Conservation (phyloP, 2,113 vertebrate species). For the Triplophysa dalaica region DNA sequence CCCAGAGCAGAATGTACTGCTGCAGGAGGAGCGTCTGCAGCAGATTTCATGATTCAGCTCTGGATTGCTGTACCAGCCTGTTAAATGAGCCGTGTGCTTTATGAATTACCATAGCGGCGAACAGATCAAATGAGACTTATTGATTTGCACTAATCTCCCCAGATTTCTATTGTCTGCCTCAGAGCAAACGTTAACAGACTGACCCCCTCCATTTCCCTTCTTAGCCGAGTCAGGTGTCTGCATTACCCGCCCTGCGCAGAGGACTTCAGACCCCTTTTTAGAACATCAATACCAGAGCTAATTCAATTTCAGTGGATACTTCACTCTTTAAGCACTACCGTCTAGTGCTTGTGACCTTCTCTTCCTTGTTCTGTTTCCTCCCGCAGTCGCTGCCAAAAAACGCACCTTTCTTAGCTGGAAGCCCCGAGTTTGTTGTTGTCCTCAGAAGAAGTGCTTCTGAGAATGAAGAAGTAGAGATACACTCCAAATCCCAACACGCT, state of each 20-base stretch:
- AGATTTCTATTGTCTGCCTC: constrained; percentile 6
- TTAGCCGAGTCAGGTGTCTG: neutral
- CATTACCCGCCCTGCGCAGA: neutral
- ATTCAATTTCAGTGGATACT: neutral
- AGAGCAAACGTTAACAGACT: neutral
- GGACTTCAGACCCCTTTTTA: neutral
- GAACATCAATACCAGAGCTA: constrained; percentile 4
- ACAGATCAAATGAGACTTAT: constrained; percentile 18
- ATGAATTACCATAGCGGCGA: constrained; percentile 2
- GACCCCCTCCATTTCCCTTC: neutral
- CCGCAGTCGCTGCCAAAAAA: neutral
- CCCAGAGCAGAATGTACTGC: neutral
- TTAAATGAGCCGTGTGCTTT: constrained; percentile 11
- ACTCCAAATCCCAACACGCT: constrained; percentile 29
- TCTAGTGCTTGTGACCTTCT: constrained; percentile 9
- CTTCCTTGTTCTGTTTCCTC: constrained; percentile 8
- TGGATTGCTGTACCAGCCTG: constrained; percentile 6
- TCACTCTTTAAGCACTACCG: neutral
- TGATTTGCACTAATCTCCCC: constrained; percentile 18
- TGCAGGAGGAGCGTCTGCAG: neutral
- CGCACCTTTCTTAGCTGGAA: constrained; percentile 19
- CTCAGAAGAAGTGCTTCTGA: constrained; percentile 1
- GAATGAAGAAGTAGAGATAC: constrained; percentile 37
- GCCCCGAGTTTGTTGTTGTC: constrained; percentile 24
- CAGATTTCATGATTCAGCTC: constrained; percentile 17